Evolutionary conservation across 23 tunicate species (phyloP).

Genomic region (Oikopleura dioica): DNA sequence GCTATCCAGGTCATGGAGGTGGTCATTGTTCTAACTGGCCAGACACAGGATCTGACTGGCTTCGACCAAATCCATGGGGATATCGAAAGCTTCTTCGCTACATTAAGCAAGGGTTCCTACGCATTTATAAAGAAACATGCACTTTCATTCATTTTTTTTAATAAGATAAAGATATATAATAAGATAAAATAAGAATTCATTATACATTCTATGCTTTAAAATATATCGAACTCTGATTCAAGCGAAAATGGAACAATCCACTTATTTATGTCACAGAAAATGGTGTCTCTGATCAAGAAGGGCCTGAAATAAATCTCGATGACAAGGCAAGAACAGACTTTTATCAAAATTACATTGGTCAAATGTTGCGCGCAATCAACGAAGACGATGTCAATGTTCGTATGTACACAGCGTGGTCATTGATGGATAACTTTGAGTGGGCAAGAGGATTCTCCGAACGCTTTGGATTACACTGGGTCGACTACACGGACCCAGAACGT

Average conservation of each 20-base stretch:
- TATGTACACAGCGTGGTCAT: slow-evolving; percentile 94
- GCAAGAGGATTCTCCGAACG: slow-evolving; percentile 64
- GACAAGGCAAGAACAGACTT: slow-evolving; percentile 37
- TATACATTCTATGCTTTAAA: no score
- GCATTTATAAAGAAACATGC: no score
- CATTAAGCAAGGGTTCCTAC: slow-evolving; percentile 29
- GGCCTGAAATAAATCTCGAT: slow-evolving; percentile 14
- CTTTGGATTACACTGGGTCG: slow-evolving; percentile 83
- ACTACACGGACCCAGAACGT: slow-evolving; percentile 54
- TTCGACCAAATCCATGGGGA: slow-evolving; percentile 89
- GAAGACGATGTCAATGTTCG: slow-evolving; percentile 56
- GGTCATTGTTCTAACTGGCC: slow-evolving; percentile 67
- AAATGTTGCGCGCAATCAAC: slow-evolving; percentile 45
- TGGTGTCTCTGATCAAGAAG: slow-evolving; percentile 40
- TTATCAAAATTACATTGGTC: slow-evolving; percentile 47
- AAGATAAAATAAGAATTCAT: no score
- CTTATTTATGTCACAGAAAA: slow-evolving; percentile 87
- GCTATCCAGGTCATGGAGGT: slow-evolving; percentile 19
- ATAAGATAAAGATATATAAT: background rate
- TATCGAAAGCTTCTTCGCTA: slow-evolving; percentile 43
- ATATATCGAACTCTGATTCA: background rate
- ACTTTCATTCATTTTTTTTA: background rate
- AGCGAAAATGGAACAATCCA: slow-evolving; percentile 46
- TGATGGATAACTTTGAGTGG: slow-evolving; percentile 97
- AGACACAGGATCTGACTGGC: slow-evolving; percentile 76